Base-by-base conservation (phyloP, 1,140 invertebrate species). In the Drosophila sechellia region DNA sequence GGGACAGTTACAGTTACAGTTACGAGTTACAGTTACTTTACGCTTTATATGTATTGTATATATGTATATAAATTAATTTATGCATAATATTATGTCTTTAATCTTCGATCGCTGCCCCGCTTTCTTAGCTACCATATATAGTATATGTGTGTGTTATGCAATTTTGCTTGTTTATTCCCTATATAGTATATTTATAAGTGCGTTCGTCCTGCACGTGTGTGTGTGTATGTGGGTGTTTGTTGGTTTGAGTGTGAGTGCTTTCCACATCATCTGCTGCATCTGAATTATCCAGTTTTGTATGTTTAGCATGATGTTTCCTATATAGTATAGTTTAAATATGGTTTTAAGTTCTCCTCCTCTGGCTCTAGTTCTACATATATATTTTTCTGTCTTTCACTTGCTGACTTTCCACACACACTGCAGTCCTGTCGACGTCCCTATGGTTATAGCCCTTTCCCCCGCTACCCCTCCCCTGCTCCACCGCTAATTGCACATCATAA, bases 1-100 rank as follows among this genome's bases (percentile, higher is more conserved):
- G 37, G 56, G 49, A 63, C 59, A 63, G 64, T 83, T 78, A 81
- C 39, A 39, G 37, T 39, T 39, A 39, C 37, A 70, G 56, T 81
- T 84, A 71, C 55, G 57, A 72, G 69, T 79, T 77, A 83, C 69
- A 81, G 55, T 83, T 73, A 79, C 55, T 77, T 66, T 79, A 59
- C 73, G 49, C 55, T 70, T 58, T 74, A 70, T 70, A 70, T 69
- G 50, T 70, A 63, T 64, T 69, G 69, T 76, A 79, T 78, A 66
- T 66, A 79, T 79, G 61, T 79, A 79, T 79, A 79, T 79, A 79
- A 79, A 79, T 79, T 78, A 78, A 72, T 78, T 78, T 78, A 78
- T 54, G 75, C 66, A 78, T 78, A 78, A 79, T 66, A 69, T 79
- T 79, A 79, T 79, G 77, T 79, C 76, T 79, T 79, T 78, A 78